phyloP scores from a whole-genome alignment of 2,797 vertebrate genomes.

The Danio kyathit region DNA sequence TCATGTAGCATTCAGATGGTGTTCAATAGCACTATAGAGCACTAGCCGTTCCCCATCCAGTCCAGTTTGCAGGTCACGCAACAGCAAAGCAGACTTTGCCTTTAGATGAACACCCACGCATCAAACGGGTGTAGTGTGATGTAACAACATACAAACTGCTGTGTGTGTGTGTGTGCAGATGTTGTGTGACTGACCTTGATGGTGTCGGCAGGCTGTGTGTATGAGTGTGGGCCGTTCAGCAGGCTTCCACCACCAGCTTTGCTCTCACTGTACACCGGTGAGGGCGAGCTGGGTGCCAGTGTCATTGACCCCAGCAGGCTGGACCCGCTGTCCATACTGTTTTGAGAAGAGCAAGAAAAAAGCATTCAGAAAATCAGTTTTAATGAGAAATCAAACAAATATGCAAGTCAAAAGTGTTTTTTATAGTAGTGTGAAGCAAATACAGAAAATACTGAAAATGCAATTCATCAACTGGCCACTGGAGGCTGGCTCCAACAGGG shows the following conservation, averaged over 20 bases:
- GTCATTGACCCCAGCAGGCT: conserved; percentile 84
- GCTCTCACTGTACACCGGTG: conserved; percentile 84
- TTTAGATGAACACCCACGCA: not conserved
- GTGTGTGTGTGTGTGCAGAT: not conserved
- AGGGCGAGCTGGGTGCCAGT: conserved; percentile 81
- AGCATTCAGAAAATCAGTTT: not conserved
- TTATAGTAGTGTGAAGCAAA: not conserved
- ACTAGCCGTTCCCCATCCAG: not conserved
- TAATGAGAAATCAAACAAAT: not conserved
- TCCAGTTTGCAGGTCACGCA: not conserved
- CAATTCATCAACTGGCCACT: too few relatives aligned
- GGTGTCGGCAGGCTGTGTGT: conserved; percentile 78
- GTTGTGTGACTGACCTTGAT: conserved; percentile 81
- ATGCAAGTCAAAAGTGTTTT: not conserved
- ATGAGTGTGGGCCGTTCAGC: conserved; percentile 87
- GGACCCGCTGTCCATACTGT: conserved; percentile 82
- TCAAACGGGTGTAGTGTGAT: not conserved
- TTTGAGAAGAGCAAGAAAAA: not conserved
- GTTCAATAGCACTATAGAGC: not conserved
- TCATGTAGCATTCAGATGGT: not conserved
- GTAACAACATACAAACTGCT: not conserved
- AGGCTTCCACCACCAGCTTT: conserved; percentile 78
- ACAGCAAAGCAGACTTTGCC: conserved; percentile 17
- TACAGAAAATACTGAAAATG: too few relatives aligned
- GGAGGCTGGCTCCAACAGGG: too few relatives aligned